Base-by-base conservation (phyloP, 2,797 vertebrate species). In the Thalassophryne amazonica region DNA sequence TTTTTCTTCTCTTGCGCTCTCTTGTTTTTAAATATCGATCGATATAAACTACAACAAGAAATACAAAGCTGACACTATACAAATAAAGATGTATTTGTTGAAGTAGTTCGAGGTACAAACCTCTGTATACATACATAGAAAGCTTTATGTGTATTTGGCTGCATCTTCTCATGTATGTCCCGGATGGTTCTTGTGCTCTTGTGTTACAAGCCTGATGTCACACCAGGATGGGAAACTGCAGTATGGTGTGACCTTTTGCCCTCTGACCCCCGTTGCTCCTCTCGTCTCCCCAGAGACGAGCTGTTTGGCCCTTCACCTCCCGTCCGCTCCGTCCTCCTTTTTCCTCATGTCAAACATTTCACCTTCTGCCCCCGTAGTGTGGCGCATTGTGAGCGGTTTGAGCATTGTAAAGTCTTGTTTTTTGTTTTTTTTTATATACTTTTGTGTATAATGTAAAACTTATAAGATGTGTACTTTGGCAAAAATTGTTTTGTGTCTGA, bases 391-490 rank as follows among this genome's bases (percentile, higher is more conserved):
- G 84, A 85, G 79, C 81, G 51, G 87, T 85, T 83, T 80, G 74
- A 87, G 78, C 88, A 88, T 85, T 87, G 83, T 85, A 83, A 89
- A 86, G 78, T 76, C 84, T 77, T 81, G 84, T 87, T 86, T 87
- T 86, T 78, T 73, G 76, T 84, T 77, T 81, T 84, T 87, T 86
- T 87, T 86, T 78, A 73, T 83, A 85, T 85, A 85, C 83, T 86
- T 89, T 90, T 89, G 86, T 88, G 88, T 85, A 88, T 86, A 84
- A 83, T 88, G 84, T 89, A 87, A 87, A 87, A 88, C 80, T 74
- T 85, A 64, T 83, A 84, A 86, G 73, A 40, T 90, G 85, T 87
- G 88, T 89, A 82, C 81, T 86, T 85, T 81, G 80, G 76, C 73
- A 71, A 70, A 71, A 69, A 71, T 73, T 49, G 81, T 88, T 89